phyloP scores from a whole-genome alignment of 2,113 vertebrate genomes.

The Melospiza georgiana region DNA sequence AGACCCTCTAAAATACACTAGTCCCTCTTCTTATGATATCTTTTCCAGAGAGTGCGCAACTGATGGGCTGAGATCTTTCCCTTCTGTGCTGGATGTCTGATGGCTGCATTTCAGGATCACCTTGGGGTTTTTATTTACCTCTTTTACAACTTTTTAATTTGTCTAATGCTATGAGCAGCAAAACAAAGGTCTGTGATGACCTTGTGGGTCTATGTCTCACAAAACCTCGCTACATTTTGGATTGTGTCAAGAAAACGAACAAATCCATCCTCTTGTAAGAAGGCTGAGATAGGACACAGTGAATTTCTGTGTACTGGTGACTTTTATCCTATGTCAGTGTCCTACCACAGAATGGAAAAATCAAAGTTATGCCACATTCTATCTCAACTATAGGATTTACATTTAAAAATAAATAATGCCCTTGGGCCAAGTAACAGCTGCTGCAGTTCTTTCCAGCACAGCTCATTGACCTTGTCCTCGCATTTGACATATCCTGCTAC shows the following conservation, averaged over 20 bases:
- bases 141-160: background rate
- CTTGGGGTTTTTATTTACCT: background rate
- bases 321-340: background rate
- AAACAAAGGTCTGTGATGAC: background rate
- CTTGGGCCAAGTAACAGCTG: background rate
- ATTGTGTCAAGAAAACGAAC: background rate
- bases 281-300: background rate
- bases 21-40: background rate
- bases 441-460: background rate
- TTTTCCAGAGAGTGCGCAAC: background rate
- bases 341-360: background rate
- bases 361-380: background rate
- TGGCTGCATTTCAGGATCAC: background rate
- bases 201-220: background rate
- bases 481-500: background rate
- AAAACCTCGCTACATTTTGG: background rate
- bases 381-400: background rate
- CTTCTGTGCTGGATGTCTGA: background rate
- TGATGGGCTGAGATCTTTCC: background rate
- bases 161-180: background rate
- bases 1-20: background rate
- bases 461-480: constrained; percentile 2
- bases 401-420: constrained; percentile 49
- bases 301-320: background rate
- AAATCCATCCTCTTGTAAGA: background rate